Base-by-base conservation (phyloP, 2,113 vertebrate species). In the Epinephelus cyanopodus region DNA sequence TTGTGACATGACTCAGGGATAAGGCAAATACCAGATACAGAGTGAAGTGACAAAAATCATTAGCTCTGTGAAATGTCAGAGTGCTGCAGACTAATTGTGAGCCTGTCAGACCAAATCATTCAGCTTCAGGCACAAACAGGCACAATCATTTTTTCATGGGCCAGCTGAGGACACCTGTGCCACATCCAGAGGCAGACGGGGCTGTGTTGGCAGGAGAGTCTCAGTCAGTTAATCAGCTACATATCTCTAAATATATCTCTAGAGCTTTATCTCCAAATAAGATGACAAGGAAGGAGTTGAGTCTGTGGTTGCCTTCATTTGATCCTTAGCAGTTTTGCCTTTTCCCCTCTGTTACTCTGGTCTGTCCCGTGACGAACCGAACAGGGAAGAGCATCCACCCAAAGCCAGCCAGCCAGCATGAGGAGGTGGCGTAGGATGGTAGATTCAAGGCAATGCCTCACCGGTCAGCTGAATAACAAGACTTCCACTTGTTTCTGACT, bases 391-490 rank as follows among this genome's bases (percentile, higher is more conserved):
- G 47, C 19, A 19, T 66, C 74, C 74, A 74, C 52, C 66, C 72
- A 68, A 18, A 85, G 73, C 65, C 33, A 74, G 56, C 72, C 25
- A 48, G 74, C 74, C 68, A 45, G 80, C 64, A 48, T 9, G 48
- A 79, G 45, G 66, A 21, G 72, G 62, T 29, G 68, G 71, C 7
- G 57, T 73, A 56, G 84, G 83, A 56, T 53, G 61, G 73, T 50
- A n/a, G 69, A 60, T 53, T 95, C 85, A 95, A 21, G 86, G 84
- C 81, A 91, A 47, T 77, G 96, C 96, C 94, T 97, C 97, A 95
- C 97, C 98, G 68, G 87, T 89, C 3, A 99, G 96, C 45, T 92
- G 96, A 90, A 99, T 89, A 79, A 88, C 85, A 60, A 98, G 87
- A 82, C 92, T 95, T 89, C 79, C 91, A 80, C 92, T 94, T 82